Evolutionary conservation across 2,888 invertebrate genomes (phyloP), one percentile per base, ranked within the genome.

Genomic region (Druceiella hillmani): DNA sequence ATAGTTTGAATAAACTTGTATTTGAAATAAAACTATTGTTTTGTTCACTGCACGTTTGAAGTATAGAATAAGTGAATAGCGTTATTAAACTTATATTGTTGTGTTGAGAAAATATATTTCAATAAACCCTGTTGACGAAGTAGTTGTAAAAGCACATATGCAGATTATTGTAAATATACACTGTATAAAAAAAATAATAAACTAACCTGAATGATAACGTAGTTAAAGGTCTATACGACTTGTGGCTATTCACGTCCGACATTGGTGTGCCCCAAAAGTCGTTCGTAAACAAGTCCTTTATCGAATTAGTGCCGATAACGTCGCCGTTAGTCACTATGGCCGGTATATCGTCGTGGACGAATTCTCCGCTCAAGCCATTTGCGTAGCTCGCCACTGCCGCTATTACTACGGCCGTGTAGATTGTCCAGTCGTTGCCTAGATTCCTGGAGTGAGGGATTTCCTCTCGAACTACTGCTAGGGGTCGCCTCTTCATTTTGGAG

Each of bases 221-320:
- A 10, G 88, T 88, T 47, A 91, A 66, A 25, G 91, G 90, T 51
- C 90, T 74, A 62, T 90, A 90, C 35, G 88, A 88, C 70, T 90
- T 90, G 66, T 90, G 91, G 53, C 88, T 89, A 55, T 75, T 75
- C 35, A 79, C 66, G 55, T 87, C 84, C n/a, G 78, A 75, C 85
- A 91, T 87, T 17, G 86, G 81, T 36, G 82, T 85, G n/a, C 90
- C 90, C 91, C 90, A 91, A 61, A 89, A 91, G 64, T 91, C 91
- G 59, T 88, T 84, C 52, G 70, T 67, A 55, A 87, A 79, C 51
- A 85, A 70, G 52, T 75, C 74, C 45, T 67, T 55, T 51, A 84
- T 60, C 17, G 78, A 64, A 44, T 75, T 81, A 35, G 73, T 68
- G 1, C 83, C 87, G 32, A 79, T 74, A 46, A 89, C 90, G 62